These are phyloP conservation scores for Cromileptes altivelis DNA, from an alignment of 2,113 vertebrate genomes.

Conservation along the genomic window DNA sequence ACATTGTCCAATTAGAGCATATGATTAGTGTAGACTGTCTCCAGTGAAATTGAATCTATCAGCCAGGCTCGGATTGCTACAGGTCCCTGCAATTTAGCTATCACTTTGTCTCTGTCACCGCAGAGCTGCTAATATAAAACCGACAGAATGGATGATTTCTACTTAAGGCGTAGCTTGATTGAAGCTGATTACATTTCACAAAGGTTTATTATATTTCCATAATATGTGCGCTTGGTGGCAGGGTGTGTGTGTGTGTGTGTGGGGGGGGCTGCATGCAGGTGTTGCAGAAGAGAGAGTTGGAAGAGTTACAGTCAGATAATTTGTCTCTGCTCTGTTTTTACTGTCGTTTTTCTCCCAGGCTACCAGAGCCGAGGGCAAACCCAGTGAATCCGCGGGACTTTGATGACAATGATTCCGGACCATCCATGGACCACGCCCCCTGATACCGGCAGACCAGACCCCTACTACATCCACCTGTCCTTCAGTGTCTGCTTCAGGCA, in stretches of 20 bases:
- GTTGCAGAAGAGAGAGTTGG: not conserved
- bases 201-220: slow-evolving; percentile 69
- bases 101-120: slow-evolving; percentile 76
- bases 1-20: slow-evolving; percentile 78
- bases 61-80: slow-evolving; percentile 66
- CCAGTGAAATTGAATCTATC: slow-evolving; percentile 75
- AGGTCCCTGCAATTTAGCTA: slow-evolving; percentile 68
- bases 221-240: slow-evolving; percentile 28
- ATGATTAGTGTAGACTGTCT: slow-evolving; percentile 73
- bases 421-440: slow-evolving; percentile 82
- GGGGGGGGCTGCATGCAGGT: slow-evolving; percentile 1
- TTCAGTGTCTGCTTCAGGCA: slow-evolving; percentile 45
- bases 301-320: not conserved
- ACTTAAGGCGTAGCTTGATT: slow-evolving; percentile 73
- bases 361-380: slow-evolving; percentile 78
- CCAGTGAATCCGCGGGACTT: slow-evolving; percentile 72
- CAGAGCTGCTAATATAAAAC: slow-evolving; percentile 69
- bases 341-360: slow-evolving; percentile 44
- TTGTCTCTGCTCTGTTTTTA: not conserved
- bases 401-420: slow-evolving; percentile 75
- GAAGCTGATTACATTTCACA: slow-evolving; percentile 75
- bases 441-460: slow-evolving; percentile 61
- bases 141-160: slow-evolving; percentile 77
- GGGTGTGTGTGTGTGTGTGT: not conserved
- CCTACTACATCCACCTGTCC: slow-evolving; percentile 37